phyloP scores from a whole-genome alignment of 2,797 vertebrate species.

The Gastrophryne carolinensis region DNA sequence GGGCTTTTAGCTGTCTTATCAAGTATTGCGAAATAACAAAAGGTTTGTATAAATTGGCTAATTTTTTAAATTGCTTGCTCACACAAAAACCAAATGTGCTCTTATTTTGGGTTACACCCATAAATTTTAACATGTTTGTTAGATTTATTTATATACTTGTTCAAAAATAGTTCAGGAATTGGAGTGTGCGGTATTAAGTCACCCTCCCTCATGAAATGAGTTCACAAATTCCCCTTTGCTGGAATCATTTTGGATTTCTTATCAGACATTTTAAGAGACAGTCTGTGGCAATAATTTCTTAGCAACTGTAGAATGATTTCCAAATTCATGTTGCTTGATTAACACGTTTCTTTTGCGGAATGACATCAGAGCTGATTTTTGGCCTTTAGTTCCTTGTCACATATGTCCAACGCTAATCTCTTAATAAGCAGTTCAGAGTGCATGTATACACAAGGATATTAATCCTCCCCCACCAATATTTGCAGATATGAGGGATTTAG shows the following conservation, averaged over 20 bases:
- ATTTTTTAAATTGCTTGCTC: background rate
- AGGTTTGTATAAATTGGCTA: background rate
- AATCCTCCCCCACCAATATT: slow-evolving; percentile 10
- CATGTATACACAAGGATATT: slow-evolving; percentile 4
- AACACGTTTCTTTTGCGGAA: slow-evolving; percentile 55
- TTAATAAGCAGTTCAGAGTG: slow-evolving; percentile 4
- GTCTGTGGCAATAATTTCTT: slow-evolving; percentile 50
- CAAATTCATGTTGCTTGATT: background rate
- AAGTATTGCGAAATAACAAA: too few relatives aligned
- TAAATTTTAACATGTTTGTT: background rate
- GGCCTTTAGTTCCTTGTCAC: slow-evolving; percentile 48
- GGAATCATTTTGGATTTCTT: slow-evolving; percentile 57
- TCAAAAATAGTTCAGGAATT: slow-evolving; percentile 26
- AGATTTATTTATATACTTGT: slow-evolving; percentile 22
- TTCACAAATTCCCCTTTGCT: slow-evolving; percentile 57
- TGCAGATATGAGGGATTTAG: slow-evolving; percentile 7
- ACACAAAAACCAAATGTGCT: background rate
- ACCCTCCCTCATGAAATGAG: slow-evolving; percentile 52
- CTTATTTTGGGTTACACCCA: background rate
- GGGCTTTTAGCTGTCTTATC: too few relatives aligned
- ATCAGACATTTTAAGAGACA: slow-evolving; percentile 53
- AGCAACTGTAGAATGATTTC: background rate
- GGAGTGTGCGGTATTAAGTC: background rate
- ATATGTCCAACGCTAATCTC: slow-evolving; percentile 51
- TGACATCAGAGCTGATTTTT: slow-evolving; percentile 54